Conservation (phyloP, 2,113 vertebrate genomes). For the Serinus canaria region DNA sequence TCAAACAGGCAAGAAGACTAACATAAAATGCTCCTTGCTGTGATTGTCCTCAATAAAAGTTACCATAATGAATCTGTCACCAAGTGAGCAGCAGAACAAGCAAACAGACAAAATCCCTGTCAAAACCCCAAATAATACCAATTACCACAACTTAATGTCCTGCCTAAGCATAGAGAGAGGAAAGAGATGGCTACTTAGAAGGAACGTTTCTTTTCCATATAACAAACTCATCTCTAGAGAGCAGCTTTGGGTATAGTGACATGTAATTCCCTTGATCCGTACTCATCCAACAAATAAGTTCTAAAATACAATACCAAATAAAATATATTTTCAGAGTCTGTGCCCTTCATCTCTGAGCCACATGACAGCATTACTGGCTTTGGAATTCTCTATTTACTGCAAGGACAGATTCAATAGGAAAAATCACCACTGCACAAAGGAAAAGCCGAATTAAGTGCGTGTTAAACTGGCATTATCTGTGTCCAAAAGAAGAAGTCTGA, state of each 20-base stretch:
- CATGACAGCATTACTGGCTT: neutral
- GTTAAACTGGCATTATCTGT: neutral
- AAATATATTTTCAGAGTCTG: neutral
- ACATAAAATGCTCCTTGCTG: neutral
- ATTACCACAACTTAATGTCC: neutral
- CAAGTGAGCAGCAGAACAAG: neutral
- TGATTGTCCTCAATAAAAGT: neutral
- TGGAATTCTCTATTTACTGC: neutral
- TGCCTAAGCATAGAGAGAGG: neutral
- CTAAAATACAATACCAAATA: neutral
- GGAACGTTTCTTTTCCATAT: neutral
- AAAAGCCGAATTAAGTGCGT: neutral
- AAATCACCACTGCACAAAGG: neutral
- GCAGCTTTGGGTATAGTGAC: neutral
- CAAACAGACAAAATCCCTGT: neutral
- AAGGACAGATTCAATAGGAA: neutral
- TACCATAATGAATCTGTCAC: neutral
- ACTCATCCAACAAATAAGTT: neutral
- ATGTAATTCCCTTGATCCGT: neutral
- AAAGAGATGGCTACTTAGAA: neutral
- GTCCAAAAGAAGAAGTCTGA: neutral
- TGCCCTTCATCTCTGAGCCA: neutral
- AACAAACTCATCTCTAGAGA: neutral
- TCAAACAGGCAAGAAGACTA: neutral
- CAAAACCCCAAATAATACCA: neutral